Evolutionary conservation across 37 sponge, comb jelly and placozoan species (phyloP).

Genomic region (Tethya wilhelma): DNA sequence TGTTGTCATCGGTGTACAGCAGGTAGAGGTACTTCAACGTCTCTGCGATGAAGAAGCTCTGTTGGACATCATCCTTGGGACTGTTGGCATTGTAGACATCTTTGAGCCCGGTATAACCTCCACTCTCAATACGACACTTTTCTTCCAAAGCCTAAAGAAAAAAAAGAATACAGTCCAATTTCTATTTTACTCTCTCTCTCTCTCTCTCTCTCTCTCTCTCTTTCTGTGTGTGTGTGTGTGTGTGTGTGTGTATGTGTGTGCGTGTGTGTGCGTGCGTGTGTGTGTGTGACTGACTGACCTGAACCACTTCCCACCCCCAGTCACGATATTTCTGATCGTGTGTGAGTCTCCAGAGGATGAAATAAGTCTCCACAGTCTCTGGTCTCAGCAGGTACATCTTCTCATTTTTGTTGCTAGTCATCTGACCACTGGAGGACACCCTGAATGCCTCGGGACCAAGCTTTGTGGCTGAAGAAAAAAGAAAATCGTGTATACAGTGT

Average conservation of each 20-base stretch:
- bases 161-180: no score
- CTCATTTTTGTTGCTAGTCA: constrained; percentile 59
- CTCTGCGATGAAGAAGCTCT: constrained; percentile 95
- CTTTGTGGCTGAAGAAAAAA: constrained; percentile 59
- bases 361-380: constrained; percentile 88
- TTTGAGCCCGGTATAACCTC: constrained; percentile 75
- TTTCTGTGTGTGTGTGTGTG: no score
- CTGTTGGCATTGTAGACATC: constrained; percentile 68
- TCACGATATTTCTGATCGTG: constrained; percentile 88
- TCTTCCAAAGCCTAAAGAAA: constrained; percentile 69
- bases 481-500: no score
- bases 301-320: constrained; percentile 92
- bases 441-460: constrained; percentile 90
- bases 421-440: constrained; percentile 31
- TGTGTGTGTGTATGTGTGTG: background rate
- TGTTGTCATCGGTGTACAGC: constrained; percentile 73
- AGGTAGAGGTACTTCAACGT: constrained; percentile 94
- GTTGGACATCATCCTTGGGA: constrained; percentile 86
- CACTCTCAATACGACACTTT: constrained; percentile 64
- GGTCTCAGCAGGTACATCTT: constrained; percentile 85
- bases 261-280: background rate
- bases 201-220: no score
- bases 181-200: no score
- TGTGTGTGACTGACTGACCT: constrained; percentile 52
- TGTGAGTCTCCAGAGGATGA: constrained; percentile 88